Evolutionary conservation across 2,113 vertebrate genomes (phyloP).

Genomic region (Tragelaphus strepsiceros): DNA sequence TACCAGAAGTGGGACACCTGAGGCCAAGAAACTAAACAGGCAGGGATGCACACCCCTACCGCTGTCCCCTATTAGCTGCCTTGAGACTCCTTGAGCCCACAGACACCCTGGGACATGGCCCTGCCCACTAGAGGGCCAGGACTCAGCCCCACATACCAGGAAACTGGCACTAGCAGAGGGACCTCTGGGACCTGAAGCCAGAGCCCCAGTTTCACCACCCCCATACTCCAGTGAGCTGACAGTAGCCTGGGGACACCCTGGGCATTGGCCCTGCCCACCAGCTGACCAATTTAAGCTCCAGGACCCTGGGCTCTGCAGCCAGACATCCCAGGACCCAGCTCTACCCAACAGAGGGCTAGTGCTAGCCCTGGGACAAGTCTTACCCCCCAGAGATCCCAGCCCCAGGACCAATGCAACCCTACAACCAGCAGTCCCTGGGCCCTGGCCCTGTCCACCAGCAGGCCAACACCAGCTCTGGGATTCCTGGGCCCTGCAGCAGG

Average conservation of each 20-base stretch:
- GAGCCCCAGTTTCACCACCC: not conserved
- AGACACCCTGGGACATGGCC: not conserved
- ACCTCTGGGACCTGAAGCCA: not conserved
- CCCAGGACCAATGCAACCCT: not conserved
- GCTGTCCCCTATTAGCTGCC: not conserved
- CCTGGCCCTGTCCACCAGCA: not conserved
- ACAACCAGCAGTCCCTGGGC: not conserved
- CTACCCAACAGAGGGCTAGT: not conserved
- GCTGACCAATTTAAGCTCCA: not conserved
- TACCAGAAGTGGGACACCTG: not conserved
- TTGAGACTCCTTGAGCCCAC: not conserved
- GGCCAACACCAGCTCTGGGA: not conserved
- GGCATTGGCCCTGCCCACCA: not conserved
- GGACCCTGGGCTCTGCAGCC: not conserved
- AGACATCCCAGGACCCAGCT: not conserved
- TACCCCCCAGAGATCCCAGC: not conserved
- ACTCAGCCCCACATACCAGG: not conserved
- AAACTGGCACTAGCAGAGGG: accelerated
- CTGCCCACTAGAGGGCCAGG: not conserved
- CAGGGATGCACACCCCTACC: not conserved
- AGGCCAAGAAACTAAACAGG: not conserved
- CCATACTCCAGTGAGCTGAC: not conserved
- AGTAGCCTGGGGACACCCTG: not conserved
- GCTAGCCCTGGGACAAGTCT: not conserved
- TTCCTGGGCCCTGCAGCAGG: not conserved